phyloP scores from a whole-genome alignment of 37 sponge, comb jelly and placozoan genomes.

The Ianthella basta region DNA sequence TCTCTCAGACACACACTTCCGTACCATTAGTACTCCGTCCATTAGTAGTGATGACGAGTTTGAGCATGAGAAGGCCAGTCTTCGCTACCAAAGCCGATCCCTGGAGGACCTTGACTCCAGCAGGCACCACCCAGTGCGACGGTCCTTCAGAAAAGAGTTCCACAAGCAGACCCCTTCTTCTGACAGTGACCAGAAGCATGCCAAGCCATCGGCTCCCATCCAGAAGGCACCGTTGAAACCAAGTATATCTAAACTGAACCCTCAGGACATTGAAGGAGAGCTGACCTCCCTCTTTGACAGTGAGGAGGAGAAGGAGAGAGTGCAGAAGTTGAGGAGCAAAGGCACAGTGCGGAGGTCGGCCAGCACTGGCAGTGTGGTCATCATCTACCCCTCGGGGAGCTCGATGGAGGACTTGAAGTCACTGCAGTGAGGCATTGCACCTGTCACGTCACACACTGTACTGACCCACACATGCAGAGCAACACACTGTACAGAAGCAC shows the following conservation, averaged over 20 bases:
- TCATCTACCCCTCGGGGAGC: slow-evolving; percentile 30
- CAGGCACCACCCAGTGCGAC: background rate
- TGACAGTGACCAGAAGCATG: slow-evolving; percentile 19
- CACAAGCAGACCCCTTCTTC: slow-evolving; percentile 31
- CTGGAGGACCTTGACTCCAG: slow-evolving; percentile 19
- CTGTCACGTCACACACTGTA: too few species aligned
- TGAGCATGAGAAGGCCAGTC: background rate
- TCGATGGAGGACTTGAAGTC: slow-evolving; percentile 12
- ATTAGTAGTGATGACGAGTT: slow-evolving; percentile 23
- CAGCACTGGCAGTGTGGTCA: slow-evolving; percentile 28
- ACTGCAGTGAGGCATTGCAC: slow-evolving; percentile 7
- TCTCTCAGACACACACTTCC: too few species aligned
- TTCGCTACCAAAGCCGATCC: slow-evolving; percentile 5
- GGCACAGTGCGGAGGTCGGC: slow-evolving; percentile 9
- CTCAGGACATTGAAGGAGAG: slow-evolving; percentile 11
- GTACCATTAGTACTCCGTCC: background rate
- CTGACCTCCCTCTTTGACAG: background rate
- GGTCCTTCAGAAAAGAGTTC: slow-evolving; percentile 13
- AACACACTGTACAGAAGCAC: too few species aligned
- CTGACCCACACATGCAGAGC: too few species aligned
- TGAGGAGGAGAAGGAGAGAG: slow-evolving; percentile 3
- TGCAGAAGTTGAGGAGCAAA: slow-evolving; percentile 3
- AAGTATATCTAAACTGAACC: background rate
- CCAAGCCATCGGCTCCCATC: background rate
- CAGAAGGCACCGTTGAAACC: background rate